Conservation (phyloP, 2,797 vertebrate species). For the Gila robusta region DNA sequence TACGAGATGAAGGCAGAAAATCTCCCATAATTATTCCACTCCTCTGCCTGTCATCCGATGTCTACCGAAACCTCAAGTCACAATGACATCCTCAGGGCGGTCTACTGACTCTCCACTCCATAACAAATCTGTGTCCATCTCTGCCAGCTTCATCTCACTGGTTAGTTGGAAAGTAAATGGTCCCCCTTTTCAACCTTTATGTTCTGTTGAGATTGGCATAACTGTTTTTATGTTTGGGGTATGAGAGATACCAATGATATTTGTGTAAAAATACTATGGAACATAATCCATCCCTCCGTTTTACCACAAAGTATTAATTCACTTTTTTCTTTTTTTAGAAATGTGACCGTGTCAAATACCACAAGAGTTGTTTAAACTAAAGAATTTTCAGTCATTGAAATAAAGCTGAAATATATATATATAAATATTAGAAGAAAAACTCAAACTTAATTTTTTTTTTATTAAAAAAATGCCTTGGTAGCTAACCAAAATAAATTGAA, state of each 20-base stretch:
- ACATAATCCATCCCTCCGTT: neutral
- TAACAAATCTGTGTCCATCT: conserved; percentile 26
- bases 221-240: neutral
- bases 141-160: conserved; percentile 4
- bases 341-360: neutral
- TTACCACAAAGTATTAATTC: neutral
- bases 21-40: conserved; percentile 34
- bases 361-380: neutral
- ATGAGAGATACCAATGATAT: neutral
- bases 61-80: conserved; percentile 31
- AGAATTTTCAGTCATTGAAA: neutral
- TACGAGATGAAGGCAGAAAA: conserved; percentile 36
- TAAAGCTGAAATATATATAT: neutral
- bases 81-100: neutral
- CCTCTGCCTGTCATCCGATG: conserved; percentile 19
- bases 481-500: neutral
- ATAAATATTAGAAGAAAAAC: neutral
- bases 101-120: neutral
- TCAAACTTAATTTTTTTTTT: neutral
- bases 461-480: too few species aligned
- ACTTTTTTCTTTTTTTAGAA: neutral
- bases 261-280: neutral
- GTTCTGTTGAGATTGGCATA: neutral
- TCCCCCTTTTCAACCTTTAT: neutral
- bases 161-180: neutral